Percentiles rank a stretch among this genome's conserved stretches.
Evolutionary conservation across 2,113 vertebrate species (phyloP).

Genomic region (Tyrannus savana): DNA sequence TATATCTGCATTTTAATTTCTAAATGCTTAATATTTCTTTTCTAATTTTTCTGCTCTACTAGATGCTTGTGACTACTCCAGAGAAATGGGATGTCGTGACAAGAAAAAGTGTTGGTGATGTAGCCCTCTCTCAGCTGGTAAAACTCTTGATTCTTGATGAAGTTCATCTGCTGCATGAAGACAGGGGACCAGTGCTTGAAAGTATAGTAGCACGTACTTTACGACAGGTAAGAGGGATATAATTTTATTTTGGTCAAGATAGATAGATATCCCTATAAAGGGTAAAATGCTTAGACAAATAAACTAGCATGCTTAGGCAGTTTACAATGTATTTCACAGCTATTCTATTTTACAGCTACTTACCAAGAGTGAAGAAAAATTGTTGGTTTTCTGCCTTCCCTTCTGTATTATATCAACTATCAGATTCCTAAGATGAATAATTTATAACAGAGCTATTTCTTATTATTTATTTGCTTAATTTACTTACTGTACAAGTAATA

Average conservation of each 20-base stretch:
- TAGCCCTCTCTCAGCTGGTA: constrained; percentile 93
- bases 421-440: neutral
- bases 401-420: neutral
- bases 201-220: constrained; percentile 96
- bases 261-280: neutral
- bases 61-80: constrained; percentile 99
- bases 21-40: neutral
- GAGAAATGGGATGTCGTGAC: constrained; percentile 99
- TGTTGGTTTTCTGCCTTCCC: neutral
- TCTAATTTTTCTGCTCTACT: neutral
- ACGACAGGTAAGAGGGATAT: constrained; percentile 83
- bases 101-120: constrained; percentile 96
- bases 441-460: neutral
- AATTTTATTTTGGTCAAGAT: neutral
- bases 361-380: neutral
- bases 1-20: neutral
- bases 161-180: constrained; percentile 96
- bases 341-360: neutral
- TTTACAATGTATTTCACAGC: neutral
- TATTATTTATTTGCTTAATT: neutral
- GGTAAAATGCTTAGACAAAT: neutral
- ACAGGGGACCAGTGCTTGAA: constrained; percentile 96
- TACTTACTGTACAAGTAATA: neutral
- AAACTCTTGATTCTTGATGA: constrained; percentile 95
- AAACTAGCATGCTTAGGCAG: neutral